Evolutionary conservation across 92 coral and sea anemone genomes (phyloP), one percentile per base, ranked within the genome.

Genomic region (Phenganax marumi): DNA sequence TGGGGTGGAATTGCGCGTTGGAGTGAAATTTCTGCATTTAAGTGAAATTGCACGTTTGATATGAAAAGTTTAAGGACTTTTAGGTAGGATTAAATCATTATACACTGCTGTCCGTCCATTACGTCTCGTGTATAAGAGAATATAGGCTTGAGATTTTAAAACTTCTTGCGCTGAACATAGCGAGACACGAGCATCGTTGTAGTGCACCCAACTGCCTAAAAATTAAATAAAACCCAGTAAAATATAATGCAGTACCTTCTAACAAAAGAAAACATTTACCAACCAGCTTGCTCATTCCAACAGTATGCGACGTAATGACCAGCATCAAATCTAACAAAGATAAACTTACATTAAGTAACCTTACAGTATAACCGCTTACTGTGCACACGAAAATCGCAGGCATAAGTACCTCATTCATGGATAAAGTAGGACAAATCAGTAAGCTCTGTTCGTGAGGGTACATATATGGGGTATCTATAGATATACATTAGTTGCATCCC

Each of bases 231-330:
- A 25, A 69, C 17, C 1, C 19, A 69, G 47, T 25, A 9, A 14
- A 14, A 56, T 14, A 8, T 14, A 19, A 14, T 56, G n/a, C 63
- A 14, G 21, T 56, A 23, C 6, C 76, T 12, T 12, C 76, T 26
- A 18, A 47, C 17, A 33, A 33, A 0, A 8, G 11, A 39, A 18
- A 22, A 39, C 4, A 73, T 73, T 7, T 18, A 39, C 81, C 57
- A 43, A 62, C 83, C 83, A 33, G 83, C 83, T 50, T 78, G 65
- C 63, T 78, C 83, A 50, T 78, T 78, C 83, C 83, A 78, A 78
- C 83, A 78, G 33, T 78, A 78, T 12, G 83, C 71, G 0, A 78
- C 83, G 60, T 78, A 78, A 64, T 78, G 83, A 3, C 83, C 83
- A 48, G 83, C 54, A 17, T 78, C 83, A 78, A 78, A 78, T 53